These are phyloP conservation scores for Hirtodrosophila alboralis DNA, from an alignment of 2,888 invertebrate species.

Conservation along the genomic window DNA sequence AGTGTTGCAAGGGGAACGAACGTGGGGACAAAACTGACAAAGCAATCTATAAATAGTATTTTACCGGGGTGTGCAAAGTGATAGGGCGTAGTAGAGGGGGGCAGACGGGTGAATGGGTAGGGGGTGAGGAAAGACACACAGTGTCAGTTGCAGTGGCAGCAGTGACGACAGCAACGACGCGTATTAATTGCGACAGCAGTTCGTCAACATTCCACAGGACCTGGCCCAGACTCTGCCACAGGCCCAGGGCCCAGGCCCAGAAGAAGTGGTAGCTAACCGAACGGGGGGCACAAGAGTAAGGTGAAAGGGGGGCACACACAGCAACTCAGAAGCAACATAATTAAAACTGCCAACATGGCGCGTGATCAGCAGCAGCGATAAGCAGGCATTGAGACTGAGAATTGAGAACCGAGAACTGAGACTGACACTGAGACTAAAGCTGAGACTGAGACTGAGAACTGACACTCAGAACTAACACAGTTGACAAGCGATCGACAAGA, in stretches of 20 bases:
- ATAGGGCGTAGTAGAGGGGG: neutral
- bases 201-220: constrained; percentile 69
- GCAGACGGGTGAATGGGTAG: neutral
- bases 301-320: neutral
- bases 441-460: constrained; percentile 2
- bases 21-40: constrained; percentile 68
- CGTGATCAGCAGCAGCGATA: constrained; percentile 75
- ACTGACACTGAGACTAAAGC: neutral
- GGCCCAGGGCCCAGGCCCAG: too few species aligned
- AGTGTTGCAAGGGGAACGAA: constrained; percentile 7
- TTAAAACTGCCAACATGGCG: constrained; percentile 77
- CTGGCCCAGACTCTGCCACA: constrained; percentile 8
- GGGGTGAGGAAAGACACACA: constrained; percentile 21
- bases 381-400: constrained; percentile 42
- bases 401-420: too few species aligned
- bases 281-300: too few species aligned
- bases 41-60: constrained; percentile 70
- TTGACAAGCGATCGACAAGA: constrained; percentile 46
- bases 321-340: constrained; percentile 60
- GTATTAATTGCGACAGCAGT: constrained; percentile 78
- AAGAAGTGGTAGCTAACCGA: too few species aligned
- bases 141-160: constrained; percentile 55
- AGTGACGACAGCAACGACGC: constrained; percentile 59
- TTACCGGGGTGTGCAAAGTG: constrained; percentile 14
- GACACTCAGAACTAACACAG: constrained; percentile 24